These are phyloP conservation scores for Cryptotermes secundus DNA, from an alignment of 1,140 invertebrate genomes.

Conservation along the genomic window DNA sequence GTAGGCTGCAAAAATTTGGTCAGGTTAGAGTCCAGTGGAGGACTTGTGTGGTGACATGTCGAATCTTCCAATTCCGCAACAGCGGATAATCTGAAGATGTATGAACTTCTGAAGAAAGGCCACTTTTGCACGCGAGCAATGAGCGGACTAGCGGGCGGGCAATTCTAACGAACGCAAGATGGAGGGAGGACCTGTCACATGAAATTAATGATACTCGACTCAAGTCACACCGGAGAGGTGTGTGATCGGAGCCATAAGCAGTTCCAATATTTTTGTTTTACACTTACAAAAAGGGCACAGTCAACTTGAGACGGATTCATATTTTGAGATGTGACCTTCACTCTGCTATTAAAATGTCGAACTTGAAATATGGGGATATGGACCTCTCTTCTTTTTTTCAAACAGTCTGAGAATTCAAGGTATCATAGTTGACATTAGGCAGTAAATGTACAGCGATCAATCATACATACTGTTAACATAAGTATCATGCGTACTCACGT, in stretches of 20 bases:
- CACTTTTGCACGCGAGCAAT: background rate
- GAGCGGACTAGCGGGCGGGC: background rate
- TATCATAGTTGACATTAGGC: too few species aligned
- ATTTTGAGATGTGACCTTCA: background rate
- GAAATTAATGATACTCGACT: constrained; percentile 7
- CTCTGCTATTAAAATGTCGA: background rate
- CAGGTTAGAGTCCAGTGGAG: too few species aligned
- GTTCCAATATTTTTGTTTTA: background rate
- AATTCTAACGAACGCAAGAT: constrained; percentile 13
- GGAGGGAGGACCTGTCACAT: background rate
- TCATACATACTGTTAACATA: too few species aligned
- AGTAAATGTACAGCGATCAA: too few species aligned
- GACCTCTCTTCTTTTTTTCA: too few species aligned
- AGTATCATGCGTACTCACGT: too few species aligned
- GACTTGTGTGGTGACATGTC: too few species aligned
- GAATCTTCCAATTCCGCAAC: too few species aligned
- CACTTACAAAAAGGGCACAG: background rate
- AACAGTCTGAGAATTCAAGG: too few species aligned
- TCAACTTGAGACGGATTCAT: background rate
- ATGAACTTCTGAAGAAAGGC: background rate
- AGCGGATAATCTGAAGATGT: too few species aligned
- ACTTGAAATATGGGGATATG: background rate
- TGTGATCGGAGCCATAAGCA: background rate
- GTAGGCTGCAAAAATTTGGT: too few species aligned
- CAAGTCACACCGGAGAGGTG: constrained; percentile 3